A percentile compares a stretch with the other conserved stretches of the same genome.
Conservation (phyloP, 2,113 vertebrate genomes). For the Ceyx cyanopectus region DNA sequence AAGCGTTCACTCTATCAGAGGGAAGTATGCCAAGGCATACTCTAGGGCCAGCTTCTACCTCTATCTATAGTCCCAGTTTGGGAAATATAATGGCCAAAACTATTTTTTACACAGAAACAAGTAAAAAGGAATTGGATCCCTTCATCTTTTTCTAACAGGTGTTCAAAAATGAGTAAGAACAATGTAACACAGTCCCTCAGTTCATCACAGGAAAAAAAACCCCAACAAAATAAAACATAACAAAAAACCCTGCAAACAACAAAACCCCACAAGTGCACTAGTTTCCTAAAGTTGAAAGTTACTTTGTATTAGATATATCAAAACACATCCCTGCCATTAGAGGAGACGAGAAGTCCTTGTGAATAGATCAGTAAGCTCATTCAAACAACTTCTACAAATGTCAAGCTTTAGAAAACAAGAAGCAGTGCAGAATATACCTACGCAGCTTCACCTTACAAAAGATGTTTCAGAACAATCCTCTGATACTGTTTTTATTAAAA, state of each 20-base stretch:
- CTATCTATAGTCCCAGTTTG: not conserved
- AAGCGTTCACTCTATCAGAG: rapidly evolving
- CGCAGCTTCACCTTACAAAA: not conserved
- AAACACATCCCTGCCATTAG: not conserved
- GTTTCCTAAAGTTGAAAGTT: not conserved
- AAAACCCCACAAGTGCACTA: not conserved
- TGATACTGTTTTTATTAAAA: conserved; percentile 44
- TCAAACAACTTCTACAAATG: conserved; percentile 53
- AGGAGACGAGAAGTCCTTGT: not conserved
- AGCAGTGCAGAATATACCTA: not conserved
- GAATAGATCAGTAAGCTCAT: conserved; percentile 10
- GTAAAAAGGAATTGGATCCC: not conserved
- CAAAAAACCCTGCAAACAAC: too few relatives aligned
- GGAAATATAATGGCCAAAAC: not conserved
- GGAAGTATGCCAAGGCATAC: rapidly evolving
- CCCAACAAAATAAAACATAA: too few relatives aligned
- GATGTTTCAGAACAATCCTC: not conserved
- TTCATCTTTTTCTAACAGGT: not conserved
- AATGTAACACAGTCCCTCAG: not conserved
- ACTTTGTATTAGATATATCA: not conserved
- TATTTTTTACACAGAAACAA: not conserved
- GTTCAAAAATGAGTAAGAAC: not conserved
- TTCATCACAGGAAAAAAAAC: not conserved
- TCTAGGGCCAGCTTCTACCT: not conserved
- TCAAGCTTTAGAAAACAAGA: conserved; percentile 28